phyloP scores from a whole-genome alignment of 1,140 invertebrate genomes.

The Rhynchophorus ferrugineus region DNA sequence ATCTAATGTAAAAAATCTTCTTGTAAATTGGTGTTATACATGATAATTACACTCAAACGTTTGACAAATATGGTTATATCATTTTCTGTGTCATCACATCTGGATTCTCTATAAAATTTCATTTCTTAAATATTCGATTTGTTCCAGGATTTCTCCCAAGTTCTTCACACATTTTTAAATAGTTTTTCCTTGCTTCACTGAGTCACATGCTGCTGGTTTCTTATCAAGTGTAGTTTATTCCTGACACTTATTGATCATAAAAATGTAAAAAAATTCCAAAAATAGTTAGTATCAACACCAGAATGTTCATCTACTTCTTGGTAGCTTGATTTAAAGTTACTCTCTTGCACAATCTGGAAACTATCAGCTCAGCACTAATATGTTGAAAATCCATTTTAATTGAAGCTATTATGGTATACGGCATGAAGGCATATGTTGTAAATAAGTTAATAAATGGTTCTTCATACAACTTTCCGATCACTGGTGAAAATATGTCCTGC shows the following conservation, averaged over 20 bases:
- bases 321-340: slow-evolving; percentile 80
- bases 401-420: too few species aligned
- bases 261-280: too few species aligned
- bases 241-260: too few species aligned
- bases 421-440: slow-evolving; percentile 1
- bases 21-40: slow-evolving; percentile 99
- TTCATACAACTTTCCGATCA: slow-evolving; percentile 70
- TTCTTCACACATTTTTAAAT: slow-evolving; percentile 97
- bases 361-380: too few species aligned
- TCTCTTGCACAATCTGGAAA: too few species aligned
- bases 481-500: too few species aligned
- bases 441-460: slow-evolving; percentile 8
- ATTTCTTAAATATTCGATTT: slow-evolving; percentile 85
- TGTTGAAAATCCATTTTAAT: too few species aligned
- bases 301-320: slow-evolving; percentile 92
- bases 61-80: slow-evolving; percentile 99
- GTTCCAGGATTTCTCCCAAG: slow-evolving; percentile 96
- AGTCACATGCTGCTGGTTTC: slow-evolving; percentile 90
- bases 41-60: slow-evolving; percentile 99
- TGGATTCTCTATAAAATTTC: slow-evolving; percentile 97
- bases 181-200: slow-evolving; percentile 90
- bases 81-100: slow-evolving; percentile 99
- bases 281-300: too few species aligned
- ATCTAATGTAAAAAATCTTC: slow-evolving; percentile 97
- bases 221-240: too few species aligned